phyloP scores from a whole-genome alignment of 53 echinoderm and acorn worm genomes.

The Astropecten irregularis region DNA sequence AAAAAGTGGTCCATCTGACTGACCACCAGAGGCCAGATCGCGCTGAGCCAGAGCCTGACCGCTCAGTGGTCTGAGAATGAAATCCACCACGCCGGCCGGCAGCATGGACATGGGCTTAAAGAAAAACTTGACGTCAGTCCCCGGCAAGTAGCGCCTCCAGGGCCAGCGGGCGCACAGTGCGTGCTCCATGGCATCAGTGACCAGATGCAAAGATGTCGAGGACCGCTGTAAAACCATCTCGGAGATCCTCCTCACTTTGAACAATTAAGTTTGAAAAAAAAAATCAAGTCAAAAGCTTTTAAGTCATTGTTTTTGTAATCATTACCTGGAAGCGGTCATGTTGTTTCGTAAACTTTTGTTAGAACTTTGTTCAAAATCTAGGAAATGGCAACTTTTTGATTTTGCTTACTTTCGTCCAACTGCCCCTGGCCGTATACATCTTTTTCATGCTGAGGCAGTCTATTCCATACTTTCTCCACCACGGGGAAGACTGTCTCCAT shows the following conservation, averaged over 20 bases:
- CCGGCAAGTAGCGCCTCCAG: constrained; percentile 60
- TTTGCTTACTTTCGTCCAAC: constrained; percentile 44
- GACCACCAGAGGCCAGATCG: not conserved
- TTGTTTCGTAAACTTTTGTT: not conserved
- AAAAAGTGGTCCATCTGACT: not conserved
- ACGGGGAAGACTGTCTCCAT: not conserved
- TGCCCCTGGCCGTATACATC: constrained; percentile 51
- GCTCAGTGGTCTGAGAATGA: not conserved
- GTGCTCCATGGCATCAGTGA: constrained; percentile 68
- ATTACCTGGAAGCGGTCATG: no score
- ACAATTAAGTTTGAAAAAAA: no score
- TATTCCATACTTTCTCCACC: constrained; percentile 40
- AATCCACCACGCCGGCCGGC: constrained; percentile 36
- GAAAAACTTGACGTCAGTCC: constrained; percentile 51
- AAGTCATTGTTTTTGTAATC: no score
- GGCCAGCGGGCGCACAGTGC: constrained; percentile 68
- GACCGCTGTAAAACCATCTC: no score
- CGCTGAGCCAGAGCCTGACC: not conserved
- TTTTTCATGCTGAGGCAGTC: constrained; percentile 37
- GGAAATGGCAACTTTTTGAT: no score
- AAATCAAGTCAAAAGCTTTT: no score
- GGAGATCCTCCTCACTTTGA: no score
- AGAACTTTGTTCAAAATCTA: no score
- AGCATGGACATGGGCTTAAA: constrained; percentile 57
- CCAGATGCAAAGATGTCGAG: constrained; percentile 1